Evolutionary conservation across 2,113 vertebrate genomes (phyloP), one percentile per base, ranked within the genome.

Genomic region (Mesembrinibis cayennensis): DNA sequence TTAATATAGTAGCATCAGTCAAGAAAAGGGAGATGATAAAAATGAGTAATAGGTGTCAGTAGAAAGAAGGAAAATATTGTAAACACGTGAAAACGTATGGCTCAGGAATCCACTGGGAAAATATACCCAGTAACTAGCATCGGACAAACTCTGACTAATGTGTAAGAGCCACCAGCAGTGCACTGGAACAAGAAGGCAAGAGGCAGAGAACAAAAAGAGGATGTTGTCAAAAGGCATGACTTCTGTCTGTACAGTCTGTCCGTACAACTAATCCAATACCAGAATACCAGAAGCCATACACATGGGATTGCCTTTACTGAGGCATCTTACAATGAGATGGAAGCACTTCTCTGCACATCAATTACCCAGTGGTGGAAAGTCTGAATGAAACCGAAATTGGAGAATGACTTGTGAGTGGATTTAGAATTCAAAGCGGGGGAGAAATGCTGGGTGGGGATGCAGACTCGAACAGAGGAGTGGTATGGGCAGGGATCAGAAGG

Each of bases 11-110:
- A 92, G 13, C 27, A 36, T 81, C 62, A 62, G 42, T 59, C 52
- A 91, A 71, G 83, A 87, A 88, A n/a, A 84, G 27, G 29, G 59
- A 73, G 36, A 91, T 61, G 50, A 79, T 50, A 93, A 95, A 95
- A 91, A 69, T 74, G 67, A 95, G 47, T 58, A 45, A 94, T 89
- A 63, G 27, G 26, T 90, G n/a, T 65, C 63, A 56, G 47, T 49
- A 96, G 80, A 78, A 94, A 73, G 88, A 85, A 81, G 30, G 83
- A 89, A 94, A 84, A 85, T 59, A 53, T 36, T 85, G 74, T 77
- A 85, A 88, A 86, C 56, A 38, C 20, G 13, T 30, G 50, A 25
- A 96, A 92, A 87, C 32, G 45, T 86, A 63, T 74, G 32, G 50
- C 47, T 87, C 29, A 85, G 87, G 63, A 80, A 67, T 34, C n/a